Base-by-base conservation (phyloP, 2,797 vertebrate genomes). In the Sebastolobus alascanus region DNA sequence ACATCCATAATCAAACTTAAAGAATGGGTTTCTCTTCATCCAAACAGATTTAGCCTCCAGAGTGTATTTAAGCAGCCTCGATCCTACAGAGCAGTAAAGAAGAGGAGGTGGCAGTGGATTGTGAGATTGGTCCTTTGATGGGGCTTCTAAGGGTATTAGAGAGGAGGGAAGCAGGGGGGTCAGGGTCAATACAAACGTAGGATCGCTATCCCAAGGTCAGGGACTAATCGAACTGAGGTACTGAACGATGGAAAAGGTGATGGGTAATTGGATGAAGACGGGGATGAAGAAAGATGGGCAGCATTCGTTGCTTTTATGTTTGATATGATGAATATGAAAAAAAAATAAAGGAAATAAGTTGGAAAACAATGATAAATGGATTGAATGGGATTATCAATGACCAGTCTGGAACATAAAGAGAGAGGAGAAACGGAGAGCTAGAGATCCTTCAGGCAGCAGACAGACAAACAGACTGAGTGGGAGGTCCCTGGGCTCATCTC, bases 401-500 rank as follows among this genome's bases (percentile, higher is more conserved):
- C 58, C 70, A 65, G 25, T 68, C 11, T 77, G 64, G 65, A 84
- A 71, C n/a, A 77, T 75, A 72, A 68, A 81, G 33, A 73, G 50
- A 64, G 16, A 73, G 67, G 16, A 73, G 67, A 75, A 46, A 76
- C 11, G 33, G 13, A 80, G 59, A 64, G 52, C 67, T 38, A 80
- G 64, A 69, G 81, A 89, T 87, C 82, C 90, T 91, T 83, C 55
- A 84, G 90, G 83, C 92, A 86, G 81, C 80, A 91, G 89, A 88
- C 82, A 93, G 89, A 92, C 87, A 90, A 68, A 93, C 89, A 87
- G 90, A 92, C 91, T 86, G 91, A 90, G 90, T 89, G 89, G 91
- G 93, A 93, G 92, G 91, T 95, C 94, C 91, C 94, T 88, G 85
- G 93, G 93, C 93, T 95, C 92, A 93, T 94, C 89, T 93, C 92